Conservation (phyloP, 2,797 vertebrate species). For the Propithecus perrieri region DNA sequence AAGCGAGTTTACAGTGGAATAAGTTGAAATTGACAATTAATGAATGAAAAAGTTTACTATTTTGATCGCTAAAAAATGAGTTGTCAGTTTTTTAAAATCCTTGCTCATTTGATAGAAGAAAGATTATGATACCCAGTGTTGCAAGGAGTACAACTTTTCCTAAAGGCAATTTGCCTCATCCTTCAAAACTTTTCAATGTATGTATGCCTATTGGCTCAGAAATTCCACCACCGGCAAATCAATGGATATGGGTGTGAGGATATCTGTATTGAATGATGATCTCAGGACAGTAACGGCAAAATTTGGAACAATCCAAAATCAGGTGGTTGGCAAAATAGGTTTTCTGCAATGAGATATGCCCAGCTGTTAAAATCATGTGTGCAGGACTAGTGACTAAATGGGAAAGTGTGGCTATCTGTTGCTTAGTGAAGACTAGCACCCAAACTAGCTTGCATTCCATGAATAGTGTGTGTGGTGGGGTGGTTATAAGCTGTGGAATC, state of each 20-base stretch:
- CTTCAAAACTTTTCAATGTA: not conserved
- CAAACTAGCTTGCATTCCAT: too few species aligned
- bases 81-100: not conserved
- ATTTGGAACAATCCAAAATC: not conserved
- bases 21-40: not conserved
- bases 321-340: not conserved
- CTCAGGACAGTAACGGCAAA: not conserved
- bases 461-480: fast-evolving
- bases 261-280: not conserved
- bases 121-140: not conserved
- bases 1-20: not conserved
- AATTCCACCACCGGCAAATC: not conserved
- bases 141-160: not conserved
- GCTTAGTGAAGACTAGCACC: not conserved
- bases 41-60: not conserved
- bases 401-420: not conserved
- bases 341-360: fast-evolving
- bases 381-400: not conserved
- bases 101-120: not conserved
- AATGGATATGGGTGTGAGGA: not conserved
- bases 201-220: not conserved
- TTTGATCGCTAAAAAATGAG: not conserved
- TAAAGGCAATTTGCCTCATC: not conserved
- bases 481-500: too few species aligned
- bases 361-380: not conserved